A percentile compares a stretch with the other conserved stretches of the same genome.
phyloP scores from a whole-genome alignment of 2,888 invertebrate species.

The Philereme transversata region DNA sequence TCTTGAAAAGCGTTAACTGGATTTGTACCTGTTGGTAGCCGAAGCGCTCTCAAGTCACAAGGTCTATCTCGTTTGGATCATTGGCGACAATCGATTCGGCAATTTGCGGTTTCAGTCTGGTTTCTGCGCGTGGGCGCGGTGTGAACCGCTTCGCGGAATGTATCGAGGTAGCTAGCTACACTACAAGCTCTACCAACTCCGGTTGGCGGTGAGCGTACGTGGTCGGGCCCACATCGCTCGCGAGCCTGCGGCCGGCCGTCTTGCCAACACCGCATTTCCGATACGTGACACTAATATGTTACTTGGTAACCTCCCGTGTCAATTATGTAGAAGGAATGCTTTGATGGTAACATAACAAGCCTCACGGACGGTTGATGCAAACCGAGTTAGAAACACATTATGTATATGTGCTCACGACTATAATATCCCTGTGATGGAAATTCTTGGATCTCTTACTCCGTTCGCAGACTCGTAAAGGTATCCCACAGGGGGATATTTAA shows the following conservation, averaged over 20 bases:
- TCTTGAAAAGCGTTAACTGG: conserved; percentile 6
- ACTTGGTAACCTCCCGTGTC: conserved; percentile 16
- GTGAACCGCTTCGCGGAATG: conserved; percentile 56
- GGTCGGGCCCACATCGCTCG: conserved; percentile 52
- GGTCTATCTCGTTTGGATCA: conserved; percentile 35
- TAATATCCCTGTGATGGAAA: too few relatives aligned
- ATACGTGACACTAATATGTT: conserved; percentile 45
- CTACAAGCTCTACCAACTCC: conserved; percentile 1
- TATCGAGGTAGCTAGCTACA: conserved; percentile 30
- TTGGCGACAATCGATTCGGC: conserved; percentile 38
- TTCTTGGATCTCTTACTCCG: too few relatives aligned
- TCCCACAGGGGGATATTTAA: too few relatives aligned
- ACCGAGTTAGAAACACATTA: too few relatives aligned
- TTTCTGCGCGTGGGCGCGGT: conserved; percentile 49
- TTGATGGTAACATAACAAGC: conserved; percentile 10
- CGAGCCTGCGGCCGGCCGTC: conserved; percentile 39
- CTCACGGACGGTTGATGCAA: neutral
- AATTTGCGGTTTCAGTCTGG: conserved; percentile 45
- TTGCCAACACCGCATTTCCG: conserved; percentile 45
- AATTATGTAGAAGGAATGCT: conserved; percentile 21
- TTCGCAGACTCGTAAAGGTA: too few relatives aligned
- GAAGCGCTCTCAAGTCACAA: conserved; percentile 31
- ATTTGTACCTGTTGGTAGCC: conserved; percentile 7
- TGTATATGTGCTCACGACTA: too few relatives aligned
- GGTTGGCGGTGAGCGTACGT: conserved; percentile 36